phyloP scores from a whole-genome alignment of 2,797 vertebrate genomes.

The Bradypodion pumilum region DNA sequence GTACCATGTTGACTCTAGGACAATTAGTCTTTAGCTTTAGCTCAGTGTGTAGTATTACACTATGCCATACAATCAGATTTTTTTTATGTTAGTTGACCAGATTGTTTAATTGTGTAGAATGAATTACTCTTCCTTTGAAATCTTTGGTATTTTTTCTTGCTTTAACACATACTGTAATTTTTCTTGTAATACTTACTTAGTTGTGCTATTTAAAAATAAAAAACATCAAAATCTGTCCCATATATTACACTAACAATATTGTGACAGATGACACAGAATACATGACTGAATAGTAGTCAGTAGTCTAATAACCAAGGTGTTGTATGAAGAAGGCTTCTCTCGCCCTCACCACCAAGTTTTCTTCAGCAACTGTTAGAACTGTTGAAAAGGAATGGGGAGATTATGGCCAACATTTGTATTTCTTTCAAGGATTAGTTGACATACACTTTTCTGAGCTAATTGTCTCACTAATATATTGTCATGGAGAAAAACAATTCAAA shows the following conservation, averaged over 20 bases:
- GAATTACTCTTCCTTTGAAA: not conserved
- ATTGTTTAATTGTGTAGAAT: not conserved
- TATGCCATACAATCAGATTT: not conserved
- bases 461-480: not conserved
- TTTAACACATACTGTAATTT: not conserved
- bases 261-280: not conserved
- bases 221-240: conserved; percentile 26
- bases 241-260: not conserved
- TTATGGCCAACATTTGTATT: not conserved
- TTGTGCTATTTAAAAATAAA: conserved; percentile 16
- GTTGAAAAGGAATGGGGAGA: conserved; percentile 20
- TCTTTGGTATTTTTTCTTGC: not conserved
- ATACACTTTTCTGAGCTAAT: conserved; percentile 24
- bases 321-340: not conserved
- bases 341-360: accelerated
- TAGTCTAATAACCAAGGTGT: conserved; percentile 6
- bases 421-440: not conserved
- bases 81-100: not conserved
- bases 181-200: not conserved
- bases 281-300: conserved; percentile 13
- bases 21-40: conserved; percentile 1
- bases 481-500: not conserved
- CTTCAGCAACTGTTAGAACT: conserved; percentile 2
- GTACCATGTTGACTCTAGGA: not conserved
- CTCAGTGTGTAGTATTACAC: not conserved